Evolutionary conservation across 2,797 vertebrate genomes (phyloP).

Genomic region (Chanos chanos): DNA sequence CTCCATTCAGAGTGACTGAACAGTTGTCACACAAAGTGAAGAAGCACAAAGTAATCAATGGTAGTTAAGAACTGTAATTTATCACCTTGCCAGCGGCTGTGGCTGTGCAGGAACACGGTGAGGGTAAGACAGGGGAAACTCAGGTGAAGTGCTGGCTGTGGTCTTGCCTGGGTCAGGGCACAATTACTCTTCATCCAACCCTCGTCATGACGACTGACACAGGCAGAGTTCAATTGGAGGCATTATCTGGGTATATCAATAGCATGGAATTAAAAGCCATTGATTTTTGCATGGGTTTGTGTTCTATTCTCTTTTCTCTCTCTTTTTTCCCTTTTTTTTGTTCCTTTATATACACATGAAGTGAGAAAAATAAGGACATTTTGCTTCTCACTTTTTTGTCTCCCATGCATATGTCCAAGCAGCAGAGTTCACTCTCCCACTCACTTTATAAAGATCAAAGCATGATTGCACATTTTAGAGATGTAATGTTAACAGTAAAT

Average conservation of each 20-base stretch:
- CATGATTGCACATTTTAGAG: too few species aligned
- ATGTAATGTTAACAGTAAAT: too few species aligned
- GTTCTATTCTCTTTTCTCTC: constrained; percentile 23
- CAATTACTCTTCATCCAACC: constrained; percentile 78
- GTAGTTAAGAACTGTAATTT: constrained; percentile 96
- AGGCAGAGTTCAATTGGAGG: constrained; percentile 68
- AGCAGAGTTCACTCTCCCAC: too few species aligned
- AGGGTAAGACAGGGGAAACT: constrained; percentile 21
- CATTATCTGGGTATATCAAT: constrained; percentile 78
- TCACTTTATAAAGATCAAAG: too few species aligned
- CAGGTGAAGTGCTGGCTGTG: constrained; percentile 55
- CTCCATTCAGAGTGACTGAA: constrained; percentile 90
- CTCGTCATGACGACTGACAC: constrained; percentile 70
- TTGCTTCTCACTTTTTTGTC: constrained; percentile 27
- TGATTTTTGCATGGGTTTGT: constrained; percentile 65
- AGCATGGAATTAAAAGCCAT: constrained; percentile 73
- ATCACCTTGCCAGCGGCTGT: constrained; percentile 94
- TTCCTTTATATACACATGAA: constrained; percentile 27
- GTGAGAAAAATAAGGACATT: constrained; percentile 16
- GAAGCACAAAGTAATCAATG: constrained; percentile 96
- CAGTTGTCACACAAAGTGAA: constrained; percentile 87
- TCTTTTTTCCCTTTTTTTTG: not conserved
- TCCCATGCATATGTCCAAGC: too few species aligned
- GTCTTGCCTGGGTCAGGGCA: constrained; percentile 65
- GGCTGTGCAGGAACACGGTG: constrained; percentile 70